Base-by-base conservation (phyloP, 1,140 invertebrate genomes). In the Drosophila carrolli region DNA sequence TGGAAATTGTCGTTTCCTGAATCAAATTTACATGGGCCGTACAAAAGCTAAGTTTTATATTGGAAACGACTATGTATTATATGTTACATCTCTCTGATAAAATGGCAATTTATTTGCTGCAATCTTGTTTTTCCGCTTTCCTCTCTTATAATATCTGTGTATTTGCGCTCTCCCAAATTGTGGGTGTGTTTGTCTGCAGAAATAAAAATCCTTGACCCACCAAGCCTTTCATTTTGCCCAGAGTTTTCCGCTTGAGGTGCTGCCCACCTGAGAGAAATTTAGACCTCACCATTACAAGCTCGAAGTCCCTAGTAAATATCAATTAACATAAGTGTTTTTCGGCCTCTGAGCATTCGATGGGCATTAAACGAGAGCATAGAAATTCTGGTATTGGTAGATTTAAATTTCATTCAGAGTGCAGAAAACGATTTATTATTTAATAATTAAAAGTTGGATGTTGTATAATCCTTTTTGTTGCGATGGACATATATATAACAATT, bases 251-350 rank as follows among this genome's bases (percentile, higher is more conserved):
- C 61, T 66, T 37, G 27, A 53, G 16, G 56, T 54, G 55, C 37
- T 47, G 53, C 35, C 40, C 37, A 43, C 63, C 43, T 56, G 62
- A 37, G 11, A 60, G 46, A 32, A 71, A 43, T 16, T 51, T 19
- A 29, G 8, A 7, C 59, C 38, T 19, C 37, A 47, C 32, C 47
- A 35, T n/a, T 65, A 23, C 41, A 38, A 40, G 38, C 46, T 14
- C 2, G 11, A 41, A 41, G 58, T 29, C 48, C 62, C 75, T 7
- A 27, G 53, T 40, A 75, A 78, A 86, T 85, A 75, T 67, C 60
- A 78, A 74, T 86, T 85, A 86, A 67, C 41, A 75, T 75, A 82
- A 78, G 74, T 78, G 60, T 81, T 72, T 61, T 14, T 23, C 11
- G 43, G 50, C 9, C 60, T 23, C 35, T 56, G 48, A 13, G 13